Evolutionary conservation across 2,113 vertebrate genomes (phyloP).

Genomic region (Haemorhous mexicanus): DNA sequence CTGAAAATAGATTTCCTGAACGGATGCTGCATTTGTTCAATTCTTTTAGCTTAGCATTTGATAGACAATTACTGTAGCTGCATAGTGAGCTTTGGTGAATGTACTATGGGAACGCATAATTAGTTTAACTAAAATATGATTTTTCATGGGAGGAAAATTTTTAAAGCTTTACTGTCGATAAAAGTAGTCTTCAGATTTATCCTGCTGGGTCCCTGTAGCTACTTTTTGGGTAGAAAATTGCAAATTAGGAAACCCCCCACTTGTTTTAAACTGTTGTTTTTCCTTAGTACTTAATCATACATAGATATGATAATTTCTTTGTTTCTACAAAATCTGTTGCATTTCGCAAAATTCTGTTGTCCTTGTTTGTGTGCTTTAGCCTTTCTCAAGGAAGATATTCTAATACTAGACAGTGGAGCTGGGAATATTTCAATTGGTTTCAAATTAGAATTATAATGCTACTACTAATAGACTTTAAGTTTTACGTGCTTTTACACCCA

Average conservation of each 20-base stretch:
- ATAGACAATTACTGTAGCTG: not conserved
- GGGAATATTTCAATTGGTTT: not conserved
- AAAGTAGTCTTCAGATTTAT: not conserved
- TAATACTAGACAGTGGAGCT: not conserved
- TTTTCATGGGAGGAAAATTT: not conserved
- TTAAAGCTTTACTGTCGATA: not conserved
- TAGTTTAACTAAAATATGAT: not conserved
- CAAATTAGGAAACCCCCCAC: not conserved
- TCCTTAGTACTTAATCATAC: not conserved
- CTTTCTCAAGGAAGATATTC: not conserved
- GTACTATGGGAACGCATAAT: not conserved
- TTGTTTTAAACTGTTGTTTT: not conserved
- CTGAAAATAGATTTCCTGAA: conserved; percentile 61
- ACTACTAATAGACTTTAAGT: not conserved
- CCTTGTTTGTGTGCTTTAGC: not conserved
- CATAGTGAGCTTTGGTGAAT: not conserved
- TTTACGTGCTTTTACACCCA: not conserved
- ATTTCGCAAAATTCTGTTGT: not conserved
- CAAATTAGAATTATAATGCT: not conserved
- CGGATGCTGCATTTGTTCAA: conserved; percentile 23
- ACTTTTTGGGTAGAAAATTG: not conserved
- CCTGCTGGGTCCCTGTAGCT: not conserved
- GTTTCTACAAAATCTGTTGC: not conserved
- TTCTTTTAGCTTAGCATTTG: conserved; percentile 23
- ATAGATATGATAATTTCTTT: not conserved